A percentile compares a stretch with the other conserved stretches of the same genome.
These are phyloP conservation scores for Linhomoeus sp. DNA, from an alignment of 2,888 invertebrate species.

Conservation along the genomic window DNA sequence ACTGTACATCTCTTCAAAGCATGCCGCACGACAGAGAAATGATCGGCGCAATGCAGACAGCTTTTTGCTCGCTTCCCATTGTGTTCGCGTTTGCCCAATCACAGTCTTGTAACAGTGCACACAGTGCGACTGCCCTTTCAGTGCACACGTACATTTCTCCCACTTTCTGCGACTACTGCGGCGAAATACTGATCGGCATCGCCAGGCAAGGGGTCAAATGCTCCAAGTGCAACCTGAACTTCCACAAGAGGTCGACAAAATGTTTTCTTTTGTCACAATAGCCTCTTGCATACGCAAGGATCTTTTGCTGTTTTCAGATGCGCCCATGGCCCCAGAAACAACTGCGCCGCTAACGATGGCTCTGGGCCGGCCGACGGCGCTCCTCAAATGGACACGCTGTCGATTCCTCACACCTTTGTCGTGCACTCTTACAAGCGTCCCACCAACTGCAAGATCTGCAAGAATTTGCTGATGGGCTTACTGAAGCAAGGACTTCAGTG, in stretches of 20 bases:
- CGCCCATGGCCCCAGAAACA: slow-evolving; percentile 21
- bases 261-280: not conserved
- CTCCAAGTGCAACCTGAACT: slow-evolving; percentile 22
- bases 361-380: slow-evolving; percentile 1
- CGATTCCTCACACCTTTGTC: slow-evolving; percentile 23
- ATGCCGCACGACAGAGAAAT: no score
- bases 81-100: no score
- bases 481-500: slow-evolving; percentile 26
- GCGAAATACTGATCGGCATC: slow-evolving; percentile 25
- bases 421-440: slow-evolving; percentile 26
- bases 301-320: slow-evolving; percentile 3
- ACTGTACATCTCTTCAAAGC: no score
- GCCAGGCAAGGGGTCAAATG: slow-evolving; percentile 25
- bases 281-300: not conserved
- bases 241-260: slow-evolving; percentile 18
- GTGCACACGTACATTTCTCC: slow-evolving; percentile 15
- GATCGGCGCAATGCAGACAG: no score
- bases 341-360: slow-evolving; percentile 13
- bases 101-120: no score
- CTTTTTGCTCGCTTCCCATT: no score
- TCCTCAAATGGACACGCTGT: slow-evolving; percentile 2
- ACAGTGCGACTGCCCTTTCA: no score
- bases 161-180: slow-evolving; percentile 28
- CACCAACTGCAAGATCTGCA: slow-evolving; percentile 26
- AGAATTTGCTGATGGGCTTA: slow-evolving; percentile 25